Base-by-base conservation (phyloP, 1,140 invertebrate species). In the Drosophila triauraria region DNA sequence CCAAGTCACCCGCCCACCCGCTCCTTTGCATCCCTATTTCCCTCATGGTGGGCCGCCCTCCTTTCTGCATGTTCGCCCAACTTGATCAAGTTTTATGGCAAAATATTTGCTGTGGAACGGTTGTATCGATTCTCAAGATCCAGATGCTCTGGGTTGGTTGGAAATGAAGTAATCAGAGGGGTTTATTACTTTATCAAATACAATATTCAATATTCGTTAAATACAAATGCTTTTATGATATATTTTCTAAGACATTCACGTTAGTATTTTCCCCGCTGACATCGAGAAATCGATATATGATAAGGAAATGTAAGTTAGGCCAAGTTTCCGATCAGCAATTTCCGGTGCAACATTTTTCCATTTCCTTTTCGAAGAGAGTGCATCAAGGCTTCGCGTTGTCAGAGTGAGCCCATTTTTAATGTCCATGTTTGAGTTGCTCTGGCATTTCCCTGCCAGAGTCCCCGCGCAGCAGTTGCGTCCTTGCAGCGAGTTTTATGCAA, bases 401-500 rank as follows among this genome's bases (percentile, higher is more conserved):
- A 59, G 20, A 8, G 44, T 35, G 30, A 38, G 44, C 70, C 23
- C 54, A 27, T 78, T 78, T 78, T 69, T 78, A 78, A 77, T 78
- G 75, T 77, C 74, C 74, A 51, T 77, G 63, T 68, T 77, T 68
- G 75, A 77, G 75, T 69, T 78, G 74, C 75, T 44, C 56, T 61
- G 63, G 56, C 75, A 69, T 78, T 78, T 78, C 51, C 64, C 35
- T 43, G 42, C 40, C 56, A 43, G 27, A n/a, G 40, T 13, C 27
- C 25, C 43, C 12, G n/a, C 57, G 2, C 38, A 8, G n/a, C 53
- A 17, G n/a, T 64, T 87, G 75, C 65, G 42, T 65, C 48, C 65
- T 69, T 63, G 75, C 65, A 85, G 59, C 71, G 84, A 90, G 84
- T 87, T 90, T 84, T 84, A 87, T 87, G 84, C 85, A 87, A 88